Conservation (phyloP, 1,140 invertebrate species). For the Eciton burchellii region DNA sequence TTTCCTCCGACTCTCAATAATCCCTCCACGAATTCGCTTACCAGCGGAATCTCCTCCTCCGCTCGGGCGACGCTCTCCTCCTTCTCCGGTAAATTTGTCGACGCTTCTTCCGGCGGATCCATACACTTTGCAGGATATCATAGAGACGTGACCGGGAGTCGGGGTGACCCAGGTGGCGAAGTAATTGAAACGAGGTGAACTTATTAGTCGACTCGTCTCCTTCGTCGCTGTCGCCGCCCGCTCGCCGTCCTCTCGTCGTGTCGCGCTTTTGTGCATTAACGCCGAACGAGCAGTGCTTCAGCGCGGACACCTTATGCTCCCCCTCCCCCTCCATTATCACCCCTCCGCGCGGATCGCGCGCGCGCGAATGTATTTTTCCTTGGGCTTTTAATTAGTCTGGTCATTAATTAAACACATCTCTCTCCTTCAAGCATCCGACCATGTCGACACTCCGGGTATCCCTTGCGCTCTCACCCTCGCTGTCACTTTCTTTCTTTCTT, state of each 20-base stretch:
- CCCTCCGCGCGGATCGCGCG: conserved; percentile 29
- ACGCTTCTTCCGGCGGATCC: neutral
- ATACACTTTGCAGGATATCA: conserved; percentile 4
- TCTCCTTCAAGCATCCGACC: conserved; percentile 51
- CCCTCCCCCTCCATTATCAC: too few species aligned
- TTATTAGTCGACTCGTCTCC: conserved; percentile 55
- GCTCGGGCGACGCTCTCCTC: too few species aligned
- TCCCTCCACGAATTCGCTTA: neutral
- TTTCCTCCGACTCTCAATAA: neutral
- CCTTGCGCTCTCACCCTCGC: neutral
- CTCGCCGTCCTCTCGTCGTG: neutral
- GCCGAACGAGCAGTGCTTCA: conserved; percentile 67
- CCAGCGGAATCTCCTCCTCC: neutral
- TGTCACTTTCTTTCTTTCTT: neutral
- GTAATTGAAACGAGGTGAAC: conserved; percentile 30
- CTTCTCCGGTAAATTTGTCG: conserved; percentile 7
- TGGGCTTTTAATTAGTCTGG: conserved; percentile 76
- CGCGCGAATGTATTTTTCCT: conserved; percentile 72
- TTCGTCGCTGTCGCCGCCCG: conserved; percentile 23
- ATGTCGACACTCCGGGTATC: conserved; percentile 22
- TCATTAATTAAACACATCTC: conserved; percentile 77
- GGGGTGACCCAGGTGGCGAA: neutral
- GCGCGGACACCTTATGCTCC: conserved; percentile 34
- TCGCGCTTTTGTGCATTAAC: conserved; percentile 66
- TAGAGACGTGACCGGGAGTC: neutral